Base-by-base conservation (phyloP, 2,888 invertebrate species). In the Euzophera pinguis region DNA sequence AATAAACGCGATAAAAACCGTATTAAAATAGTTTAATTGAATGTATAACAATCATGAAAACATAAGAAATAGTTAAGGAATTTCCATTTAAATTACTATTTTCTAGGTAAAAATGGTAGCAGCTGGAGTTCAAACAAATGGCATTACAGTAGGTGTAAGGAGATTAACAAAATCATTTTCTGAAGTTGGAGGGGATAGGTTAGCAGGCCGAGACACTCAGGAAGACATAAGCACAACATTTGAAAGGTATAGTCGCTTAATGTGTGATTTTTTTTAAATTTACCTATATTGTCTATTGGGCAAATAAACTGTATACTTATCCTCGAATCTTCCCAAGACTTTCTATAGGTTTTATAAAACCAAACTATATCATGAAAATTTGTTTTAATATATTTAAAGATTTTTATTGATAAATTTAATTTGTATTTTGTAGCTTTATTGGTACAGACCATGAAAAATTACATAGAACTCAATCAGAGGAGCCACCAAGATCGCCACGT, bases 91-190 rank as follows among this genome's bases (percentile, higher is more conserved):
- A 9, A 9, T 10, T 6, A 32, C 2, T 10, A 32, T 32, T 4
- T 65, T 81, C 50, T 65, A 95, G 92, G 95, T 96, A 14, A 95
- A 95, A 80, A 96, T 96, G 93, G 96, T 97, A 42, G 97, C 96
- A 9, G 96, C 97, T 74, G 96, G 96, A 14, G 97, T 97, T 8
- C 97, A 97, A 86, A 97, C 97, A 1, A 97, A 97, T 81, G 97
- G 97, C 1, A 87, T 93, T 55, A 86, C 93, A 53, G 80, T 91
- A 56, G 90, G 89, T 54, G 67, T 68, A 42, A 91, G 96, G 63
- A 94, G 95, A 81, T 85, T 97, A 57, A 95, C 94, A 39, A 97
- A 97, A 83, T 96, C 96, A 53, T 94, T 94, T 60, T 96, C 96
- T 1, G 96, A 96, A 87, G 95, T 95, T 39, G 84, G 86, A 47